Evolutionary conservation across 2,113 vertebrate species (phyloP), one percentile per base, ranked within the genome.

Genomic region (Cyprinodon brontotheroides): DNA sequence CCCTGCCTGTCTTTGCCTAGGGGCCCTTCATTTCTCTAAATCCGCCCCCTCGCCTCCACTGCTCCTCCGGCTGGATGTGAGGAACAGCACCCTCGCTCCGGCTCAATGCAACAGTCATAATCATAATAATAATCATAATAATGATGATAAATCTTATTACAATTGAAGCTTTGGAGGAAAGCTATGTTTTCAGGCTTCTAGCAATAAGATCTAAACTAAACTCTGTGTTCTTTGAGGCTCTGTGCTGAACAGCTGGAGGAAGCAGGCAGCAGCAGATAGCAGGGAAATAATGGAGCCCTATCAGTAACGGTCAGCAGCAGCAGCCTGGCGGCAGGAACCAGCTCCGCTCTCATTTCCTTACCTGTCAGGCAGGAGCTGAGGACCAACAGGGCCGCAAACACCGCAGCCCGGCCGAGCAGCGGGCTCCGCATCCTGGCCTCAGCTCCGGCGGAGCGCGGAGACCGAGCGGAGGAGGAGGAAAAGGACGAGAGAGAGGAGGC

Each of bases 321-420:
- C 29, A 36, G 29, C 29, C 29, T 37, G 12, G 3, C 12, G 20
- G 11, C 22, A 14, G 41, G 29, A 29, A 29, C 29, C 29, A 29
- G 29, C 29, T 29, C 29, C 29, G 29, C 29, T 29, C 29, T 29
- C 29, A 29, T 29, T 29, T 61, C 29, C 86, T 89, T 77, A 93
- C 91, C 90, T 91, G 87, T 80, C 81, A 91, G 2, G 62, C 88
- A 86, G 67, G 80, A 74, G 81, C 83, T 83, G 59, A 91, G 66
- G 47, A 79, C 70, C 77, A 89, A 22, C 77, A 69, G 74, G n/a
- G 79, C 41, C 29, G 82, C 65, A 2, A 90, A 61, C 3, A 61
- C 65, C 65, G 86, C 78, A 69, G 78, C 82, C 77, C 77, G 87
- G 83, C 65, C 76, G 74, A 89, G 85, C 73, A 82, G 74, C 74